phyloP scores from a whole-genome alignment of 92 coral and sea anemone genomes.

The Porites cylindrica region DNA sequence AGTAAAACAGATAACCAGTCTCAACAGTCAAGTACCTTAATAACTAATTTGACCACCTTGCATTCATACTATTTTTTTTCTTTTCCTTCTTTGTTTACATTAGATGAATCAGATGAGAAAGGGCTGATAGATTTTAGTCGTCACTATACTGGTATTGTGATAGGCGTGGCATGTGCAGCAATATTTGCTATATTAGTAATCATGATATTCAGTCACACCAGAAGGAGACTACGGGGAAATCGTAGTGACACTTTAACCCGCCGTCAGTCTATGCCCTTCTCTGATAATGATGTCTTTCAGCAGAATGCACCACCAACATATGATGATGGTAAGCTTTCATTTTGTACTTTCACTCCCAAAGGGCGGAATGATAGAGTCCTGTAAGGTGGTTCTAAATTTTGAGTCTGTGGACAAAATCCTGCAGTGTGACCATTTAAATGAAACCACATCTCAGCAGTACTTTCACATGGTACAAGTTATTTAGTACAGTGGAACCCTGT shows the following conservation, averaged over 20 bases:
- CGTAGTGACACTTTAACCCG: slow-evolving; percentile 49
- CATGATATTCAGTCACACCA: slow-evolving; percentile 89
- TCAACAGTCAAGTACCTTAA: no score
- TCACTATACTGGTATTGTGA: slow-evolving; percentile 94
- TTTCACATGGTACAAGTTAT: no score
- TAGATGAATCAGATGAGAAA: not conserved
- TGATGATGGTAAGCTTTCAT: slow-evolving; percentile 74
- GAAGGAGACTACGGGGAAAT: slow-evolving; percentile 71
- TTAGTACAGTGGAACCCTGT: no score
- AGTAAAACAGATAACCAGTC: no score
- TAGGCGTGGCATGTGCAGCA: slow-evolving; percentile 97
- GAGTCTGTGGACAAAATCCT: no score
- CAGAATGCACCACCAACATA: slow-evolving; percentile 93
- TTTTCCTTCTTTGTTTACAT: not conserved
- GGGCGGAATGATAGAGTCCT: no score
- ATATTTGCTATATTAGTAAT: slow-evolving; percentile 83
- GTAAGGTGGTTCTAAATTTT: no score
- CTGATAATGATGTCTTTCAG: slow-evolving; percentile 67
- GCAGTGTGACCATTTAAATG: no score
- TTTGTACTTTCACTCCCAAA: not conserved
- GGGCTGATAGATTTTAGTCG: slow-evolving; percentile 62
- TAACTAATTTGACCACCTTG: no score
- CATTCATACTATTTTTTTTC: no score
- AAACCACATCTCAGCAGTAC: no score
- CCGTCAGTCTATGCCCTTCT: slow-evolving; percentile 57